Evolutionary conservation across 2,113 vertebrate genomes (phyloP).

Genomic region (Nibea coibor): DNA sequence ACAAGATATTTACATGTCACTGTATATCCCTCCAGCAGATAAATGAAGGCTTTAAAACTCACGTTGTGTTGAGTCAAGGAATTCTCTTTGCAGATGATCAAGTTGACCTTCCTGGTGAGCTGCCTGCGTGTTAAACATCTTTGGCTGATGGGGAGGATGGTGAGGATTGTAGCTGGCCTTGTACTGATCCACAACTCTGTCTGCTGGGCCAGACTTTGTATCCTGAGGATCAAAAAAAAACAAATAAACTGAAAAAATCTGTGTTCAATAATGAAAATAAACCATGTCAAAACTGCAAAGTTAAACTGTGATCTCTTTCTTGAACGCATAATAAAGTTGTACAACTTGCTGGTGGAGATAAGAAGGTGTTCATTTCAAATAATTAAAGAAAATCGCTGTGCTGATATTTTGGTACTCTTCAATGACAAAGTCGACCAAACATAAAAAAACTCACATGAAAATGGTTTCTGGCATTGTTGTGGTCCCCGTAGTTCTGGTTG

Average conservation of each 20-base stretch:
- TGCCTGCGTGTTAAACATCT: conserved; percentile 77
- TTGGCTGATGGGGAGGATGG: conserved; percentile 79
- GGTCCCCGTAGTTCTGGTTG: conserved; percentile 75
- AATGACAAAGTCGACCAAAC: not conserved
- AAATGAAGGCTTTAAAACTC: conserved; percentile 67
- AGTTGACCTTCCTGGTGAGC: conserved; percentile 79
- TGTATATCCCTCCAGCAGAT: not conserved
- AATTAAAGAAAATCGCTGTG: not conserved
- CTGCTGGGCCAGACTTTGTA: conserved; percentile 69
- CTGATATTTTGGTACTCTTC: not conserved
- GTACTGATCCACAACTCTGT: conserved; percentile 78
- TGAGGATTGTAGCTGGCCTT: conserved; percentile 91
- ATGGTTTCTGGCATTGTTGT: conserved; percentile 79
- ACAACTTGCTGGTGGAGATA: not conserved
- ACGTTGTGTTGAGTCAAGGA: conserved; percentile 89
- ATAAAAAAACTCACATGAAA: conserved; percentile 84
- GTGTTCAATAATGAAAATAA: not conserved
- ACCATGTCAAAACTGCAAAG: not conserved
- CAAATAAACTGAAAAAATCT: not conserved
- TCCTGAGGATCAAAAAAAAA: conserved; percentile 61
- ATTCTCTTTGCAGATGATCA: conserved; percentile 89
- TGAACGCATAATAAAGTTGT: not conserved
- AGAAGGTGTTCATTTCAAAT: not conserved
- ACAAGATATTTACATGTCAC: not conserved
- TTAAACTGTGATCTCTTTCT: not conserved